Percentiles rank a stretch among this genome's conserved stretches.
These are phyloP conservation scores for Drosophila pseudotalamancana DNA, from an alignment of 2,888 invertebrate species.

Conservation along the genomic window DNA sequence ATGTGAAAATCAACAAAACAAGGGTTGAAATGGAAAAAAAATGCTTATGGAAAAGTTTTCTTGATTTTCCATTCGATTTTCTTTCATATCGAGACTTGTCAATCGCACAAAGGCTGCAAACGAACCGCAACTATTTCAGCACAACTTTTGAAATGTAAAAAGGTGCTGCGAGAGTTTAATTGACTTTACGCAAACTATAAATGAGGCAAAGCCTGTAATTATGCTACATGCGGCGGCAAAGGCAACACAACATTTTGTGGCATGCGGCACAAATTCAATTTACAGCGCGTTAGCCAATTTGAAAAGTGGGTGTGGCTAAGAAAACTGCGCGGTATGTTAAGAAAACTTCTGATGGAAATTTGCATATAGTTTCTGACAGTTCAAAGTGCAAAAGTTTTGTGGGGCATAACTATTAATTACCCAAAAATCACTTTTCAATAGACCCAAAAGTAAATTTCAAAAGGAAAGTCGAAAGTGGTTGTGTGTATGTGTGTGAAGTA, in stretches of 20 bases:
- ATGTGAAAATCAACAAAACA: slow-evolving; percentile 2
- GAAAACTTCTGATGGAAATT: slow-evolving; percentile 63
- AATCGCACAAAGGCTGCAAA: slow-evolving; percentile 17
- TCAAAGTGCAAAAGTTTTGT: slow-evolving; percentile 66
- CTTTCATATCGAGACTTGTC: slow-evolving; percentile 18
- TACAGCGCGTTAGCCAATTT: slow-evolving; percentile 26
- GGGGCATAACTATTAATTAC: slow-evolving; percentile 69
- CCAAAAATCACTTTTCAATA: slow-evolving; percentile 40
- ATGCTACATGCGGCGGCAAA: slow-evolving; percentile 68
- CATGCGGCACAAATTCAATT: slow-evolving; percentile 67
- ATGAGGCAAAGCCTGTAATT: slow-evolving; percentile 58
- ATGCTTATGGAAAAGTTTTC: neutral
- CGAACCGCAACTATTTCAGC: neutral
- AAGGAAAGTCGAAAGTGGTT: neutral
- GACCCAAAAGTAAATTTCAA: slow-evolving; percentile 5
- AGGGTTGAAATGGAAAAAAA: neutral
- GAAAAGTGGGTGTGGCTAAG: slow-evolving; percentile 25
- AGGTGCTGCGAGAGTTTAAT: slow-evolving; percentile 55
- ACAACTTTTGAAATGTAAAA: slow-evolving; percentile 24
- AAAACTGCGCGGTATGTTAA: slow-evolving; percentile 44
- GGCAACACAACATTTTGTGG: slow-evolving; percentile 10
- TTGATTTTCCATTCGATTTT: neutral
- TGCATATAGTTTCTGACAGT: slow-evolving; percentile 70
- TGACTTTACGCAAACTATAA: slow-evolving; percentile 52
- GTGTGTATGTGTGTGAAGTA: neutral